Conservation (phyloP, 2,888 invertebrate genomes). For the Geophilus truncorum region DNA sequence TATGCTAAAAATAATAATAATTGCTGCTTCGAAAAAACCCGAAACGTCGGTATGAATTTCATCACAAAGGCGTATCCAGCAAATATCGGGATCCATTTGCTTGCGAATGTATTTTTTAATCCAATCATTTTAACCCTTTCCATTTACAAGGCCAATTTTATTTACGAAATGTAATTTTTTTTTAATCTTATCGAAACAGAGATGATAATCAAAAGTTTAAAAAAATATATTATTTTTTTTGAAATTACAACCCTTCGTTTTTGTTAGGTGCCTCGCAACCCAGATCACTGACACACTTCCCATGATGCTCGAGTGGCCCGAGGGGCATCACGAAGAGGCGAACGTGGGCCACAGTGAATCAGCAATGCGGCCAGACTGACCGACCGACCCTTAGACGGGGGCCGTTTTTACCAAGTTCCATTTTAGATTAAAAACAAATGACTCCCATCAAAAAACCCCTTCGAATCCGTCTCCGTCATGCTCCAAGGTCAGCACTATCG, state of each 20-base stretch:
- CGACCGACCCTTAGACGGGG: slow-evolving; percentile 15
- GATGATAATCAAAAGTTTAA: background rate
- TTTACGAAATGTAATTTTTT: too few species aligned
- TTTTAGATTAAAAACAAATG: slow-evolving; percentile 19
- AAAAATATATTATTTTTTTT: too few species aligned
- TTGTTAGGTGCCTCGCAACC: slow-evolving; percentile 4
- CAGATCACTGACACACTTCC: slow-evolving; percentile 27
- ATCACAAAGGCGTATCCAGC: background rate
- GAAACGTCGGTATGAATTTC: background rate
- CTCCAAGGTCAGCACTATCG: background rate
- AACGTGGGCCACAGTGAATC: slow-evolving; percentile 24
- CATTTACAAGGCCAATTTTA: background rate
- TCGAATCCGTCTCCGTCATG: slow-evolving; percentile 1
- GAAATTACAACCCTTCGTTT: background rate
- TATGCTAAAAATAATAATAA: background rate
- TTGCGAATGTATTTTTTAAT: background rate
- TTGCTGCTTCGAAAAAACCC: background rate
- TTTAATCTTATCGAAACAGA: too few species aligned
- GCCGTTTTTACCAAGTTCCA: background rate
- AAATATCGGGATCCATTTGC: background rate
- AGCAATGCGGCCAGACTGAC: slow-evolving; percentile 22
- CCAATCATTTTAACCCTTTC: background rate
- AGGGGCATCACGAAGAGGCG: slow-evolving; percentile 9
- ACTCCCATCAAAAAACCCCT: background rate
- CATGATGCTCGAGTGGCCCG: slow-evolving; percentile 21